Evolutionary conservation across 2,797 vertebrate species (phyloP).

Genomic region (Hypotaenidia philippensis): DNA sequence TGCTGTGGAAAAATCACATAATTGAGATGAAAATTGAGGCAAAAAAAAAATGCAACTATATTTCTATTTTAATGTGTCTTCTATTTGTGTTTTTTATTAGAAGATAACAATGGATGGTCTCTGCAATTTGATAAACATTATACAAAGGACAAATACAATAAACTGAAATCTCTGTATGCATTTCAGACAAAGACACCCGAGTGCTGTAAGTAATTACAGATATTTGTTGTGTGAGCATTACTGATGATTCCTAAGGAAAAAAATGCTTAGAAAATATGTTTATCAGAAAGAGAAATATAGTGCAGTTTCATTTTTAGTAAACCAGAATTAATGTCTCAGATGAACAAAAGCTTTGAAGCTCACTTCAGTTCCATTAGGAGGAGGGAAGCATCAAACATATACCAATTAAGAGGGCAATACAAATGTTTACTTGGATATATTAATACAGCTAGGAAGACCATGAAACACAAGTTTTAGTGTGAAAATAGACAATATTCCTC

Average conservation of each 20-base stretch:
- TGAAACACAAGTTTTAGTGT: background rate
- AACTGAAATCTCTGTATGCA: slow-evolving; percentile 78
- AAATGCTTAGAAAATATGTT: background rate
- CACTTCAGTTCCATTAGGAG: background rate
- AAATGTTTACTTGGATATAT: background rate
- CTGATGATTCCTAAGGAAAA: background rate
- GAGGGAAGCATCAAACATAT: background rate
- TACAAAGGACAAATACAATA: slow-evolving; percentile 67
- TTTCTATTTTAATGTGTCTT: background rate
- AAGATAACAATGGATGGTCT: slow-evolving; percentile 95
- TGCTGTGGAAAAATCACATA: background rate
- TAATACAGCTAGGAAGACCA: background rate
- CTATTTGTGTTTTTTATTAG: slow-evolving; percentile 74
- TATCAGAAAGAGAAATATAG: background rate
- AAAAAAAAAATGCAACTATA: background rate
- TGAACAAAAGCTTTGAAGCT: background rate
- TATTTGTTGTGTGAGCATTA: background rate
- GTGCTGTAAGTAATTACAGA: slow-evolving; percentile 88
- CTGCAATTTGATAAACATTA: slow-evolving; percentile 92
- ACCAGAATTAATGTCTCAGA: background rate
- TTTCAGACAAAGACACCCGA: slow-evolving; percentile 80
- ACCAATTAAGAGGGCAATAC: background rate
- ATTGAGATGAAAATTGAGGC: background rate
- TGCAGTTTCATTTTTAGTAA: background rate
- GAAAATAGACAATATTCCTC: background rate